Evolutionary conservation across 2,113 vertebrate genomes (phyloP), one percentile per base, ranked within the genome.

Genomic region (Archilochus colubris): DNA sequence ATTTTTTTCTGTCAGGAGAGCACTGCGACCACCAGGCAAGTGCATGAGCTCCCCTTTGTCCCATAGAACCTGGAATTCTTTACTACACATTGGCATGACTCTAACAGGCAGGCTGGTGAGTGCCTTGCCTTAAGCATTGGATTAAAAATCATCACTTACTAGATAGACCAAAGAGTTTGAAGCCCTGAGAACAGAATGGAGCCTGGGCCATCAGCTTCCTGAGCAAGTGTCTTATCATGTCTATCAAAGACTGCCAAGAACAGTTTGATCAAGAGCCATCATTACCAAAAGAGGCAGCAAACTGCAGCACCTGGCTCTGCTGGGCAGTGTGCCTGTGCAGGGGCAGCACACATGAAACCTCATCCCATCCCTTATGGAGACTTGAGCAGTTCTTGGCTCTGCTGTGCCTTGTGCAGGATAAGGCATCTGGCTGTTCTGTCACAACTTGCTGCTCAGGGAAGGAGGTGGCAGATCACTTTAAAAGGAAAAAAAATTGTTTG

Each of bases 201-300:
- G 78, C 48, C 25, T 61, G 63, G 57, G 30, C 51, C 1, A 4
- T 16, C 31, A 1, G 0, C 73, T 81, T 92, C 73, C 50, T 40
- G 31, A 84, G 73, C 77, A 82, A 78, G 75, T 77, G 51, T 86
- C 89, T 70, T 57, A 59, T 86, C 40, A 3, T 8, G 1, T 46
- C 84, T 89, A 69, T 70, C 81, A 75, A 46, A 81, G 83, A 74
- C 89, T 93, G 91, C 93, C 82, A 85, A 61, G 87, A 79, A 51
- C 3, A 70, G 69, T 55, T 78, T 89, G 77, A 75, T 73, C 70
- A 15, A 79, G 44, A 5, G 31, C 25, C 78, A 53, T 27, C 33
- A 2, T 58, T 64, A 87, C 87, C 87, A 93, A 94, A 95, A 94
- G 88, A 93, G 87, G 91, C 58, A 93, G 84, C 0, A 0, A 94